Evolutionary conservation across 92 coral and sea anemone species (phyloP).

Genomic region (Phenganax marumi): DNA sequence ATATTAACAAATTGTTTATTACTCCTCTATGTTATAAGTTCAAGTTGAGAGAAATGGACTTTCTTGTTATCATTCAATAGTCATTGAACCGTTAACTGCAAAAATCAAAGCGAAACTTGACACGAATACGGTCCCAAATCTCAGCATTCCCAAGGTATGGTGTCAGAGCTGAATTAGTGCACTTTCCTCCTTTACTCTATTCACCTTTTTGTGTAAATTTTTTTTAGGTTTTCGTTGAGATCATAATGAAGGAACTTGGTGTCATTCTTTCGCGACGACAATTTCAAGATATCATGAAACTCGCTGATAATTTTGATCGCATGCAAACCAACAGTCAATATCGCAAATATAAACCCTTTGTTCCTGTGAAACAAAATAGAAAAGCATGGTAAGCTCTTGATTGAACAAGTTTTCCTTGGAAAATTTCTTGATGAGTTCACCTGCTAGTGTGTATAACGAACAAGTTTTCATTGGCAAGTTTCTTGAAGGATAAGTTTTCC

Average conservation of each 20-base stretch:
- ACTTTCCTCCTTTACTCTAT: neutral
- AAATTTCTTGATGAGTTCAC: too few relatives aligned
- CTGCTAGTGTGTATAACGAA: too few relatives aligned
- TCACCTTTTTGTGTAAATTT: neutral
- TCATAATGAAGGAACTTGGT: constrained; percentile 76
- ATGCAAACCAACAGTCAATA: constrained; percentile 74
- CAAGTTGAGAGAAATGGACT: neutral
- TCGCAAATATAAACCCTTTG: constrained; percentile 78
- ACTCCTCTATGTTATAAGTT: too few relatives aligned
- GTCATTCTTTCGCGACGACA: constrained; percentile 68
- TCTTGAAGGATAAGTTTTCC: too few relatives aligned
- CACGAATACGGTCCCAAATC: constrained; percentile 81
- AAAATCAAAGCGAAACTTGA: constrained; percentile 79
- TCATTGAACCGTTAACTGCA: constrained; percentile 83
- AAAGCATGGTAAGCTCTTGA: constrained; percentile 57
- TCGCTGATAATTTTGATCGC: constrained; percentile 85
- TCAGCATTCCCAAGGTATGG: constrained; percentile 86
- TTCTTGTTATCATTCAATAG: constrained; percentile 43
- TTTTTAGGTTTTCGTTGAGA: constrained; percentile 69
- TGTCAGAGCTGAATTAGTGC: neutral
- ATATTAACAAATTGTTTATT: too few relatives aligned
- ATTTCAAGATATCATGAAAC: constrained; percentile 79
- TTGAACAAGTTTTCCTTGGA: neutral
- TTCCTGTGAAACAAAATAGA: constrained; percentile 61
- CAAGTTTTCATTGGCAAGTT: too few relatives aligned